These are phyloP conservation scores for Cydia fagiglandana DNA, from an alignment of 1,140 invertebrate genomes.

Conservation along the genomic window DNA sequence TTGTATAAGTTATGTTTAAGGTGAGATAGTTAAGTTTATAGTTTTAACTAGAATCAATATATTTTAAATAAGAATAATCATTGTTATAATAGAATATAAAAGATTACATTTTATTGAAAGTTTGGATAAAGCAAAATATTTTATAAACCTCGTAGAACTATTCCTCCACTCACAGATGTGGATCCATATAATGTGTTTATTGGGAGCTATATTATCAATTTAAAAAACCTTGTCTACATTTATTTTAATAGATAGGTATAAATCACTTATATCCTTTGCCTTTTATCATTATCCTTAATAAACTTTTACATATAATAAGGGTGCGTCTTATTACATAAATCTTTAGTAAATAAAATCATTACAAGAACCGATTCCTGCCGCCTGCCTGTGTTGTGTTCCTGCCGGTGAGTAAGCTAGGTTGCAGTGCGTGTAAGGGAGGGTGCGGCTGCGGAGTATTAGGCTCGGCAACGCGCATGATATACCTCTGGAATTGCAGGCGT, in stretches of 20 bases:
- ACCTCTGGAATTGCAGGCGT: too few species aligned
- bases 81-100: conserved; percentile 3
- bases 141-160: neutral
- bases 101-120: neutral
- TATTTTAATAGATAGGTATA: neutral
- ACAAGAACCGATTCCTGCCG: too few species aligned
- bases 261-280: neutral
- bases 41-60: conserved; percentile 5
- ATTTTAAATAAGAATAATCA: neutral
- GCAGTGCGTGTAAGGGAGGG: too few species aligned
- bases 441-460: too few species aligned
- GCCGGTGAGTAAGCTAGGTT: too few species aligned
- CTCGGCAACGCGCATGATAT: too few species aligned
- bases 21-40: neutral
- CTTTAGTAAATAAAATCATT: too few species aligned
- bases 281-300: conserved; percentile 10
- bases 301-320: neutral
- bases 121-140: conserved; percentile 3
- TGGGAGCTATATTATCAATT: neutral
- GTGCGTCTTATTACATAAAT: neutral
- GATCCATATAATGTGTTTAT: neutral
- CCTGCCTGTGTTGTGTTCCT: too few species aligned
- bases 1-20: neutral
- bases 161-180: neutral
- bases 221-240: neutral